Conservation (phyloP, 1,140 invertebrate genomes). For the Bicyclus anynana region DNA sequence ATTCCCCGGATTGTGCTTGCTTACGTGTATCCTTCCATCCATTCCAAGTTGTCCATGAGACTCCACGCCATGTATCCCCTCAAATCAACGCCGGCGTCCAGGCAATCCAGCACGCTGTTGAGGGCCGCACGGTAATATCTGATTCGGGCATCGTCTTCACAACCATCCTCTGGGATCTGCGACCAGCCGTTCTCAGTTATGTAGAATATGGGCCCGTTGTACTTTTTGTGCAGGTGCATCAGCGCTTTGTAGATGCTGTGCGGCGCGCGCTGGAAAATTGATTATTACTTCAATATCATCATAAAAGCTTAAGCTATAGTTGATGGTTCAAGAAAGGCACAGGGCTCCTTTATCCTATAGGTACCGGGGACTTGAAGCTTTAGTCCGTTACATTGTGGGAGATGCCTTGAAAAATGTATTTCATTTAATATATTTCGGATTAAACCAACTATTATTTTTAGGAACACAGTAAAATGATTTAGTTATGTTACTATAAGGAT, state of each 20-base stretch:
- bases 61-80: slow-evolving; percentile 68
- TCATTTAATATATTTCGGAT: too few relatives aligned
- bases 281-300: too few relatives aligned
- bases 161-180: slow-evolving; percentile 37
- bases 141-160: slow-evolving; percentile 72
- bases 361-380: too few relatives aligned
- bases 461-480: too few relatives aligned
- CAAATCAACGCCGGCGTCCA: slow-evolving; percentile 80
- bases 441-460: too few relatives aligned
- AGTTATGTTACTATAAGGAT: too few relatives aligned
- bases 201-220: slow-evolving; percentile 72
- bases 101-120: slow-evolving; percentile 81
- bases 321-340: too few relatives aligned
- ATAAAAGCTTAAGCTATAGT: too few relatives aligned
- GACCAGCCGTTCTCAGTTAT: slow-evolving; percentile 81
- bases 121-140: slow-evolving; percentile 39
- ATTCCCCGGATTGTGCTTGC: too few relatives aligned
- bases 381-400: too few relatives aligned
- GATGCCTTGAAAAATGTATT: too few relatives aligned
- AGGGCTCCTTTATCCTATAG: too few relatives aligned
- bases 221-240: slow-evolving; percentile 74
- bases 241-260: slow-evolving; percentile 45
- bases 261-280: slow-evolving; percentile 37
- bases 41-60: slow-evolving; percentile 63
- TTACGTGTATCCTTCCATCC: slow-evolving; percentile 79